Evolutionary conservation across 2,888 invertebrate species (phyloP).

Genomic region (Gari tellinella): DNA sequence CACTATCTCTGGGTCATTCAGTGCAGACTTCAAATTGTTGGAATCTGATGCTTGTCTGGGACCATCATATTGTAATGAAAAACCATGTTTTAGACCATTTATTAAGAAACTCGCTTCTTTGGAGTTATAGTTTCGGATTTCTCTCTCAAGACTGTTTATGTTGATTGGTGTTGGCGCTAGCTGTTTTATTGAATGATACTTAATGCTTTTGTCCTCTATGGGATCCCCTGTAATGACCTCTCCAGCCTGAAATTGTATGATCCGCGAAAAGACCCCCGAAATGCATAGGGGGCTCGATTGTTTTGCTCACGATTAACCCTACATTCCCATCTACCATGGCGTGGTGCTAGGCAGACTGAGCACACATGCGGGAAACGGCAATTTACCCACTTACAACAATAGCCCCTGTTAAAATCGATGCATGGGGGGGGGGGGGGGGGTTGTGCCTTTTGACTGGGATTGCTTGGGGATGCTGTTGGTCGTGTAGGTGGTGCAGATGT

Average conservation of each 20-base stretch:
- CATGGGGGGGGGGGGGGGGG: slow-evolving; percentile 3
- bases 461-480: background rate
- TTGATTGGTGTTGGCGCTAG: slow-evolving; percentile 14
- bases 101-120: slow-evolving; percentile 3
- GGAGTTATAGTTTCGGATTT: background rate
- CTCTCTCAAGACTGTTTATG: background rate
- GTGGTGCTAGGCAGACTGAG: background rate
- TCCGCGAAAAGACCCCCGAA: background rate
- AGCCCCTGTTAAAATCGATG: slow-evolving; percentile 3
- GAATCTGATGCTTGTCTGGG: slow-evolving; percentile 6
- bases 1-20: background rate
- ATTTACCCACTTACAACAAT: slow-evolving; percentile 11
- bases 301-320: background rate
- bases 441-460: background rate
- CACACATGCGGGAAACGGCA: slow-evolving; percentile 4
- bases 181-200: background rate
- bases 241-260: background rate
- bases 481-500: background rate
- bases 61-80: slow-evolving; percentile 9
- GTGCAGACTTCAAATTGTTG: slow-evolving; percentile 13
- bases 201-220: slow-evolving; percentile 1
- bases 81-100: slow-evolving; percentile 16
- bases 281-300: background rate
- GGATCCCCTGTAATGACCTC: background rate
- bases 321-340: background rate